A percentile compares a stretch with the other conserved stretches of the same genome.
Evolutionary conservation across 1,140 invertebrate species (phyloP).

Genomic region (Dolichoris vasculosae): DNA sequence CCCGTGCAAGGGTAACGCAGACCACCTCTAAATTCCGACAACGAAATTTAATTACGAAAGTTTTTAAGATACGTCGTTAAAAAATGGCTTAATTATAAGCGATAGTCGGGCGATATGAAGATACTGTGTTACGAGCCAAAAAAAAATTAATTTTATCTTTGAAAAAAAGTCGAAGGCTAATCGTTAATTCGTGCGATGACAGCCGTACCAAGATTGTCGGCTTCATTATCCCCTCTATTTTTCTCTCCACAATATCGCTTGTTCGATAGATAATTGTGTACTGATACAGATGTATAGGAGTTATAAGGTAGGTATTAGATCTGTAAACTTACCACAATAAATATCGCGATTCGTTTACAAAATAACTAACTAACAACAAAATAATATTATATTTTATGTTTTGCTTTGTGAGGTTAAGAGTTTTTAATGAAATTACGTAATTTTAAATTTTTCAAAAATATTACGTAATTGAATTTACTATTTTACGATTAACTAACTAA

Average conservation of each 20-base stretch:
- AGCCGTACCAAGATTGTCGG: constrained; percentile 36
- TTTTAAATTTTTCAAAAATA: too few relatives aligned
- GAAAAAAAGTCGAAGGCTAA: constrained; percentile 34
- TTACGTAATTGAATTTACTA: too few relatives aligned
- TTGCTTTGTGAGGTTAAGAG: too few relatives aligned
- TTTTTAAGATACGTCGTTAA: constrained; percentile 5
- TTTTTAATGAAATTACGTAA: too few relatives aligned
- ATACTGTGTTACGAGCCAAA: neutral
- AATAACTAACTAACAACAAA: too few relatives aligned
- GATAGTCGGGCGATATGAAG: neutral
- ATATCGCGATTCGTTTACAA: too few relatives aligned
- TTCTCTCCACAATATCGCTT: neutral
- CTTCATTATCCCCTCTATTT: constrained; percentile 31
- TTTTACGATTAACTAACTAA: too few relatives aligned
- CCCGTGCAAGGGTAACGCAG: constrained; percentile 49
- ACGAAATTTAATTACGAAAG: constrained; percentile 33
- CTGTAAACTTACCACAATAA: too few relatives aligned
- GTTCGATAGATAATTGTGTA: too few relatives aligned
- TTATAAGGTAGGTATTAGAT: neutral
- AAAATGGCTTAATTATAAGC: constrained; percentile 31
- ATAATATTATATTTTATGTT: too few relatives aligned
- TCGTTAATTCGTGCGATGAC: constrained; percentile 55
- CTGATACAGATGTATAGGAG: neutral
- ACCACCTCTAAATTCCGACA: neutral
- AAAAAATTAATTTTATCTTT: constrained; percentile 2